Base-by-base conservation (phyloP, 2,797 vertebrate species). In the Anolis apletophallus region DNA sequence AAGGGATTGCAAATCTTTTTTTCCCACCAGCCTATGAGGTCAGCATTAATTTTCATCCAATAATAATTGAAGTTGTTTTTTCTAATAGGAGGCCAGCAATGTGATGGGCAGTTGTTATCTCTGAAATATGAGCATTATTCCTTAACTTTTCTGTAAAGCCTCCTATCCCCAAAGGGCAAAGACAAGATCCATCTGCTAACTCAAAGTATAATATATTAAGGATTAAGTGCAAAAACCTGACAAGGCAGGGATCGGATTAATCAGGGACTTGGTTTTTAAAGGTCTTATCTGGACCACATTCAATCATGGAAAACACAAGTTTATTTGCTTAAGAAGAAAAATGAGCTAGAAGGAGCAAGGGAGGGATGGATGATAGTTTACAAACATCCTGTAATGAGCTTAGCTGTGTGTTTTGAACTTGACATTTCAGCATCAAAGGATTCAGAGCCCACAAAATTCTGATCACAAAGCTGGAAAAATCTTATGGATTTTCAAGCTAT, bases 161-260 rank as follows among this genome's bases (percentile, higher is more conserved):
- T 64, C 52, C 54, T 59, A 26, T 78, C 21, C 19, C 80, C 68
- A 21, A 59, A 78, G n/a, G 80, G 61, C 72, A 40, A 46, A 77
- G 67, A 81, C 12, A 12, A 55, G n/a, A 80, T 69, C 57, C 26
- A 71, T 21, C 61, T 71, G 68, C 84, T 89, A 83, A 75, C 83
- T 88, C 80, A 50, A 75, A 77, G 80, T 26, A n/a, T 86, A 88
- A 81, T 85, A 77, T 88, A 86, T 89, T 55, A 81, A 26, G 61
- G 81, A 85, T 80, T 88, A 80, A 87, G 3, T 68, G 72, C 68
- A 83, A 50, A 72, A 85, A 83, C 55, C 74, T 79, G 80, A 80
- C 52, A 19, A 29, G 80, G 29, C 86, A 80, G 81, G 68, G 79
- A 73, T 85, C 76, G 0, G 23, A 82, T 88, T 73, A 76, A 85